These are phyloP conservation scores for Danio kyathit DNA, from an alignment of 2,797 vertebrate species.

Conservation along the genomic window DNA sequence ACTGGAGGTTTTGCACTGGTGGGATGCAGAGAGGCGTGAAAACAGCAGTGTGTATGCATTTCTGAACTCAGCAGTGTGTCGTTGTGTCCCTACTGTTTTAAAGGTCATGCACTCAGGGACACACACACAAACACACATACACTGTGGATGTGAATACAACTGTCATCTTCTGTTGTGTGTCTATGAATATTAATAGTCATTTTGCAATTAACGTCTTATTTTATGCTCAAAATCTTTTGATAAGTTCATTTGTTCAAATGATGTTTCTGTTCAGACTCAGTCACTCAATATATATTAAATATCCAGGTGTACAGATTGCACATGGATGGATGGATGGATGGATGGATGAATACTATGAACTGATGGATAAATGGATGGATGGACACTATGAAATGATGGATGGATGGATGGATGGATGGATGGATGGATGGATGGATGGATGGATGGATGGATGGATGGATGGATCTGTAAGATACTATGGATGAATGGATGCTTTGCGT, in stretches of 20 bases:
- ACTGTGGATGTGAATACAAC: conserved; percentile 13
- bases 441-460: neutral
- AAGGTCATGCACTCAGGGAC: conserved; percentile 40
- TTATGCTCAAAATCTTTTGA: neutral
- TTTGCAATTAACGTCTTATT: neutral
- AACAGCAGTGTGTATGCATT: conserved; percentile 53
- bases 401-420: neutral
- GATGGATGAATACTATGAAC: neutral
- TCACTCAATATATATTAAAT: too few relatives aligned
- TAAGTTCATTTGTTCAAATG: neutral
- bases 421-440: too few relatives aligned
- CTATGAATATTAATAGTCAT: neutral
- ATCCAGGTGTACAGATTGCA: too few relatives aligned
- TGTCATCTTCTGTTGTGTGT: neutral
- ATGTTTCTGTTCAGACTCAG: too few relatives aligned
- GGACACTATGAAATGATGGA: neutral
- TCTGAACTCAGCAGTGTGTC: conserved; percentile 45
- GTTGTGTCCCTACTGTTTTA: conserved; percentile 44
- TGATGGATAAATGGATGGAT: neutral
- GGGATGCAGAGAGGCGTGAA: conserved; percentile 43
- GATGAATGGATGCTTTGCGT: too few relatives aligned
- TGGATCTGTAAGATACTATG: too few relatives aligned
- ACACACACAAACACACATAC: conserved; percentile 27
- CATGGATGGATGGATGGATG: neutral
- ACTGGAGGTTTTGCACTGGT: conserved; percentile 37